Evolutionary conservation across 2,888 invertebrate species (phyloP).

Genomic region (Aphodius granarius): DNA sequence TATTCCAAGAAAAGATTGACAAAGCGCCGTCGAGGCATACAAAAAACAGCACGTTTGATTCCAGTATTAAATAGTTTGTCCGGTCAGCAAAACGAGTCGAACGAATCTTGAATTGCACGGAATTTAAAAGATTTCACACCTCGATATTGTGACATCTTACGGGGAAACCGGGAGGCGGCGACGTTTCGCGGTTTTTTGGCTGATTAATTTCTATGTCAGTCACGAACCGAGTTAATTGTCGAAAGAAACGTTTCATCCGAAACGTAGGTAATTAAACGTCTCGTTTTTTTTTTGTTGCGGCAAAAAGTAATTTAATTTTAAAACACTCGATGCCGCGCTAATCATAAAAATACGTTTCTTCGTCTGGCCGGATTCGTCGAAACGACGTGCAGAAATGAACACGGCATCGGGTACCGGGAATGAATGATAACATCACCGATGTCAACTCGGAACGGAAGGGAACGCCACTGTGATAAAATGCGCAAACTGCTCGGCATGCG

Average conservation of each 20-base stretch:
- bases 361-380: neutral
- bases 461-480: conserved; percentile 10
- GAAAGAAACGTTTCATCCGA: neutral
- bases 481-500: conserved; percentile 2
- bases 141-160: neutral
- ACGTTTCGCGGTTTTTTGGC: neutral
- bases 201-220: neutral
- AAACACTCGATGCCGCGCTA: neutral
- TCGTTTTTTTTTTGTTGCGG: neutral
- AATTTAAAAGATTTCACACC: neutral
- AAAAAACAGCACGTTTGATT: neutral
- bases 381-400: neutral
- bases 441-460: conserved; percentile 1
- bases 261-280: neutral
- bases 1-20: neutral
- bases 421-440: neutral
- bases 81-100: neutral
- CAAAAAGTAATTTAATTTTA: neutral
- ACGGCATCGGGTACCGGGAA: neutral
- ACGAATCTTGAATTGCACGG: neutral
- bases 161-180: neutral
- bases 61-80: neutral
- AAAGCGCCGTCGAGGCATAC: neutral
- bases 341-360: neutral
- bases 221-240: neutral